A percentile compares a stretch with the other conserved stretches of the same genome.
phyloP scores from a whole-genome alignment of 1,140 invertebrate genomes.

The Trachelipus rathkii region DNA sequence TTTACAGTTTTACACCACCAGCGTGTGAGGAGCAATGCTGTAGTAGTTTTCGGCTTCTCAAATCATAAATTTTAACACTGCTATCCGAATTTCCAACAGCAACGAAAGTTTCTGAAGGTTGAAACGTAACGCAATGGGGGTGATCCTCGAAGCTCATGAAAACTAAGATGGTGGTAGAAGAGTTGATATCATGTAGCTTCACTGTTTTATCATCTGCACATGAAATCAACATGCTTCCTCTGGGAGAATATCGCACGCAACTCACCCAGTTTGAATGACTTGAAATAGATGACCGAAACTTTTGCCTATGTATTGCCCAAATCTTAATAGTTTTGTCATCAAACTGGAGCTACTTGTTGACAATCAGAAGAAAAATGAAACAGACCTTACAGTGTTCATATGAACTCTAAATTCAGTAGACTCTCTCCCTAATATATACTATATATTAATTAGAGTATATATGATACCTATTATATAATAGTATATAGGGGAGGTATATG shows the following conservation, averaged over 20 bases:
- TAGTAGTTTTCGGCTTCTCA: slow-evolving; percentile 67
- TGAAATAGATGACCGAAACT: slow-evolving; percentile 70
- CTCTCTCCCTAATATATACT: too few relatives aligned
- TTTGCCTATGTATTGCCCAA: slow-evolving; percentile 61
- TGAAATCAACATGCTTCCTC: slow-evolving; percentile 72
- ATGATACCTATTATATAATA: too few relatives aligned
- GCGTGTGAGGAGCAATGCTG: slow-evolving; percentile 76
- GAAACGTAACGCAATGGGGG: slow-evolving; percentile 63
- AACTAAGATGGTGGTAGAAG: slow-evolving; percentile 69
- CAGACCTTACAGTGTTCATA: slow-evolving; percentile 56
- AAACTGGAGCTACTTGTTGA: slow-evolving; percentile 68
- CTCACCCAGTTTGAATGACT: slow-evolving; percentile 76
- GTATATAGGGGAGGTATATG: too few relatives aligned
- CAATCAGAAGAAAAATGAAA: slow-evolving; percentile 77
- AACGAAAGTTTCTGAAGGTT: slow-evolving; percentile 71
- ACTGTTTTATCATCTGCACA: slow-evolving; percentile 83
- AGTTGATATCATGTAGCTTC: slow-evolving; percentile 65
- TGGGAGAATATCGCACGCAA: slow-evolving; percentile 67
- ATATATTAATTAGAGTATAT: too few relatives aligned
- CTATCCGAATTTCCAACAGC: slow-evolving; percentile 55
- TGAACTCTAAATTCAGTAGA: slow-evolving; percentile 72
- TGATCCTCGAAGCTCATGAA: slow-evolving; percentile 63
- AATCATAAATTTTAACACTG: slow-evolving; percentile 64
- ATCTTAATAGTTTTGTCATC: slow-evolving; percentile 81
- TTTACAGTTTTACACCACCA: slow-evolving; percentile 66